Evolutionary conservation across 2,888 invertebrate genomes (phyloP).

Genomic region (Ligdia adustata): DNA sequence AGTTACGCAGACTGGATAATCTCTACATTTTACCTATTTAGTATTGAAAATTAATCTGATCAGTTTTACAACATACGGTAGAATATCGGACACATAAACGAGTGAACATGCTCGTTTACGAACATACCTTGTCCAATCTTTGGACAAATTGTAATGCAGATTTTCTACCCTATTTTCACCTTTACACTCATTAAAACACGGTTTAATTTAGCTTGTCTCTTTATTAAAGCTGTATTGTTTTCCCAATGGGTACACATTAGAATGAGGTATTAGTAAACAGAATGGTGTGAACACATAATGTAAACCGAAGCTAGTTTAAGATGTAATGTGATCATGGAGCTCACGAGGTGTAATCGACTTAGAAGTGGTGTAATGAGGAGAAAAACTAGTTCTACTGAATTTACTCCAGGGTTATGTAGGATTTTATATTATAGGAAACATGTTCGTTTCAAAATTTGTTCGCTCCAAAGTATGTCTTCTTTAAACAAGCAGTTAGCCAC

Average conservation of each 20-base stretch:
- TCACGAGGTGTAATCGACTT: conserved; percentile 1
- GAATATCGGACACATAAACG: conserved; percentile 1
- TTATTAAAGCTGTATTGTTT: conserved; percentile 12
- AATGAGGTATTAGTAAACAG: conserved; percentile 21
- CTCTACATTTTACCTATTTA: too few relatives aligned
- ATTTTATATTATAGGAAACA: too few relatives aligned
- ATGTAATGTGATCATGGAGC: conserved; percentile 17
- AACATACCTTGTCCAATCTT: conserved; percentile 9
- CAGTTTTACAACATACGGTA: too few relatives aligned
- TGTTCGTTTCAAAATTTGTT: too few relatives aligned
- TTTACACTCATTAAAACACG: not conserved
- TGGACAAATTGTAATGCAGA: conserved; percentile 11
- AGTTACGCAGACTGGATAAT: too few relatives aligned
- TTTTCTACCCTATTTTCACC: not conserved
- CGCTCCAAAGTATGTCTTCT: too few relatives aligned
- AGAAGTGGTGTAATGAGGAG: conserved; percentile 6
- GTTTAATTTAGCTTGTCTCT: too few relatives aligned
- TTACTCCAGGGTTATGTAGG: too few relatives aligned
- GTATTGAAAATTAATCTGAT: too few relatives aligned
- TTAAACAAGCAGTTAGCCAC: too few relatives aligned
- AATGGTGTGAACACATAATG: conserved; percentile 21
- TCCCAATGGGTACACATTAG: too few relatives aligned
- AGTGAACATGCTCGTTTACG: conserved; percentile 13
- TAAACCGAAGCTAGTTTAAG: conserved; percentile 19
- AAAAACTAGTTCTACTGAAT: too few relatives aligned